phyloP scores from a whole-genome alignment of 1,140 invertebrate species.

The Protaetia brevitarsis region DNA sequence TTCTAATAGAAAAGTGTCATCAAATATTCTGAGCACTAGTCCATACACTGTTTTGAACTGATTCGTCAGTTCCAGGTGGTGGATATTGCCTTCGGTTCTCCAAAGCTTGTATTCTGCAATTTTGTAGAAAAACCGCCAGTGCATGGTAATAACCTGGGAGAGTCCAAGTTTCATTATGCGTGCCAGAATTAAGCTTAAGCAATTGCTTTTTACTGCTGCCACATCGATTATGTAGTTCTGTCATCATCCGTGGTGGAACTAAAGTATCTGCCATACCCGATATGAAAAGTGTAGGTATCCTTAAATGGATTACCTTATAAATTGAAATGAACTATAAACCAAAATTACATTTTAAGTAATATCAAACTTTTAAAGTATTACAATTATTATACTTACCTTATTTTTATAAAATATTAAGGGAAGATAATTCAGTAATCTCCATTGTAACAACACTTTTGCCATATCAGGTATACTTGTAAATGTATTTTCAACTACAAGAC shows the following conservation, averaged over 20 bases:
- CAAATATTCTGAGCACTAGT: conserved; percentile 10
- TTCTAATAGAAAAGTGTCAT: conserved; percentile 10
- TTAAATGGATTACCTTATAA: conserved; percentile 64
- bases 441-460: conserved; percentile 72
- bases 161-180: conserved; percentile 88
- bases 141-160: conserved; percentile 46
- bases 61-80: background rate
- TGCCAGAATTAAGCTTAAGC: conserved; percentile 68
- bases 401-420: conserved; percentile 79
- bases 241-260: conserved; percentile 85
- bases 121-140: conserved; percentile 43
- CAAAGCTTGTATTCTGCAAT: conserved; percentile 36
- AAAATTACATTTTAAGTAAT: conserved; percentile 26
- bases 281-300: conserved; percentile 72
- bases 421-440: conserved; percentile 66
- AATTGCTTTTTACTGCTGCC: conserved; percentile 68
- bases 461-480: conserved; percentile 94
- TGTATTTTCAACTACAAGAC: conserved; percentile 89
- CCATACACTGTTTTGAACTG: conserved; percentile 12
- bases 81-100: conserved; percentile 21
- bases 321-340: conserved; percentile 67
- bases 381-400: no score
- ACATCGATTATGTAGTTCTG: conserved; percentile 68
- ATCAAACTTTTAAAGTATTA: background rate
- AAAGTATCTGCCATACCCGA: conserved; percentile 78